Base-by-base conservation (phyloP, 2,888 invertebrate genomes). In the Volucella inflata region DNA sequence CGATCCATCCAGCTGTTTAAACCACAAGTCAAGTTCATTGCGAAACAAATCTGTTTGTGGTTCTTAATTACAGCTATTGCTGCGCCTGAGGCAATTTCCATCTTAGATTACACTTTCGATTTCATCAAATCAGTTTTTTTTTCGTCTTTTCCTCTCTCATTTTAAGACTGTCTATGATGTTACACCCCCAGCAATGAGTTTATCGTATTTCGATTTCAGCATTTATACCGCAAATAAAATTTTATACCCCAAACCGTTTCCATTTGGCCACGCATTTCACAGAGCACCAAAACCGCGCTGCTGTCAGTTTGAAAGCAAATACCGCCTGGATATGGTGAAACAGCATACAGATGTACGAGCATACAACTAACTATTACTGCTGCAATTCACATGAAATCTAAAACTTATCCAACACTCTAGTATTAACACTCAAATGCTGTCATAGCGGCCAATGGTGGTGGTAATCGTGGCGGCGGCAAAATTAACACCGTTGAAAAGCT, bases 21-120 rank as follows among this genome's bases (percentile, higher is more conserved):
- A 50, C 76, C 85, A 48, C 85, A 85, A 85, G 81, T 85, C 85
- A 85, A 85, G 85, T 81, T 85, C 85, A 85, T 85, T 85, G 85
- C 81, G 81, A 85, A 85, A 85, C 57, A 51, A 59, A 85, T 76
- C 55, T 59, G 72, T 81, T 81, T 72, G 81, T 11, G 85, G 85
- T 81, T 81, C 80, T 74, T 85, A 85, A 85, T 85, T 81, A 85
- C 85, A 51, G 55, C 76, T 38, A 21, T 55, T 57, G 44, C 68
- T 53, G 44, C 59, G 55, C 65, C 76, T 85, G 72, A 81, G 48
- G 78, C 67, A 78, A 83, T 68, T 78, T 62, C 51, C 68, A 68
- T 71, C 85, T 85, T 38, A 55, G 50, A 72, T 85, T 71, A 62
- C 85, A 72, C 11, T 72, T 67, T 40, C 8, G 44, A 44, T 85